Conservation (phyloP, 2,888 invertebrate genomes). For the Achlya flavicornis region DNA sequence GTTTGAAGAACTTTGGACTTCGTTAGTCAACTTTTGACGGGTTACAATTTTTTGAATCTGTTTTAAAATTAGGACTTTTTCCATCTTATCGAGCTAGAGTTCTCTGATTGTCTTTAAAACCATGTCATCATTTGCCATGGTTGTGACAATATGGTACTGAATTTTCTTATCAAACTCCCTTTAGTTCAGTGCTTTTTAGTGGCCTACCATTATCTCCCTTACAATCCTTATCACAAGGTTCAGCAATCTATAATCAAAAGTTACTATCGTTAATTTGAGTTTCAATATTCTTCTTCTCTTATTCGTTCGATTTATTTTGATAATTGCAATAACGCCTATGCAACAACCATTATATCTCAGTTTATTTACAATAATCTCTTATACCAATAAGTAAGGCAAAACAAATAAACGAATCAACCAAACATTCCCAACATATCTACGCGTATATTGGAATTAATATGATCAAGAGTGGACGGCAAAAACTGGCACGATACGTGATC, state of each 20-base stretch:
- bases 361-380: too few species aligned
- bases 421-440: constrained; percentile 20
- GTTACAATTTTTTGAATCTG: neutral
- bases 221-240: too few species aligned
- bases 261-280: too few species aligned
- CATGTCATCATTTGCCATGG: too few species aligned
- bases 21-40: neutral
- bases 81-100: neutral
- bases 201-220: too few species aligned
- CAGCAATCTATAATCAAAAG: too few species aligned
- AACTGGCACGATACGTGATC: constrained; percentile 52
- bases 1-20: constrained; percentile 12
- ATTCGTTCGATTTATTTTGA: too few species aligned
- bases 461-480: constrained; percentile 29
- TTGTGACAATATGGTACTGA: too few species aligned
- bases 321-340: neutral
- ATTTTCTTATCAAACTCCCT: too few species aligned
- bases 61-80: neutral
- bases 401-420: constrained; percentile 12
- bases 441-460: constrained; percentile 50
- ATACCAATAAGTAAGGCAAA: neutral
- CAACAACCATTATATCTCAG: neutral
- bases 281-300: too few species aligned
- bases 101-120: neutral
- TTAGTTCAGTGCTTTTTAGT: too few species aligned